phyloP scores from a whole-genome alignment of 1,140 invertebrate species.

The Hermetia illucens region DNA sequence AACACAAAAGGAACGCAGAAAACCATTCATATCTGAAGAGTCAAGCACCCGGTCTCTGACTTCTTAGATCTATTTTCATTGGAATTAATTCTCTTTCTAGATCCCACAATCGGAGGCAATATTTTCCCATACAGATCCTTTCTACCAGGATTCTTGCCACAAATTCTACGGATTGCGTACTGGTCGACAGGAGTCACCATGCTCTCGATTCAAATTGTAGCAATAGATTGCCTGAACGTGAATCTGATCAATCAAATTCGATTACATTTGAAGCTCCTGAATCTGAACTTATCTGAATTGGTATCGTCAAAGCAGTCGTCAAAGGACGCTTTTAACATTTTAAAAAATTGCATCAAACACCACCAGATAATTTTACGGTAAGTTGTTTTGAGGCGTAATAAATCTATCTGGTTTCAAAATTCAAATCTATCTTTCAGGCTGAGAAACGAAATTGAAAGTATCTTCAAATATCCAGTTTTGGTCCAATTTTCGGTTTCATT shows the following conservation, averaged over 20 bases:
- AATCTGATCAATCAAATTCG: slow-evolving; percentile 20
- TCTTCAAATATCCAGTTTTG: slow-evolving; percentile 15
- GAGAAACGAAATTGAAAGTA: slow-evolving; percentile 14
- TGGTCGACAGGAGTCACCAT: slow-evolving; percentile 13
- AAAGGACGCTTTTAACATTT: too few relatives aligned
- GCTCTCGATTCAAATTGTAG: slow-evolving; percentile 12
- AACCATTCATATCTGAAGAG: too few relatives aligned
- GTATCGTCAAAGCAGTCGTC: too few relatives aligned
- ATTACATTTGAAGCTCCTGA: slow-evolving; percentile 19
- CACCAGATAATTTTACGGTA: slow-evolving; percentile 18
- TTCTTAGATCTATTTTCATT: too few relatives aligned
- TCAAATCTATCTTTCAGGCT: too few relatives aligned
- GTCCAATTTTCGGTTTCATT: slow-evolving; percentile 19
- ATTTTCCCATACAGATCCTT: slow-evolving; percentile 17
- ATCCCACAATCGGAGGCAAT: slow-evolving; percentile 15
- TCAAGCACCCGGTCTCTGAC: too few relatives aligned
- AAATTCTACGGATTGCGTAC: slow-evolving; percentile 11
- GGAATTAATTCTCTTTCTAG: slow-evolving; percentile 7
- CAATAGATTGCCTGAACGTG: slow-evolving; percentile 19
- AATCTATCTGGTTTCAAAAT: too few relatives aligned
- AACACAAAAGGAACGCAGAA: too few relatives aligned
- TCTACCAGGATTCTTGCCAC: slow-evolving; percentile 10
- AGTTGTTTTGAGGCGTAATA: too few relatives aligned
- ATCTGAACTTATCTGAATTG: slow-evolving; percentile 17
- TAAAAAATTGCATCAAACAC: too few relatives aligned